Percentiles rank a stretch among this genome's conserved stretches.
These are phyloP conservation scores for Pogoniulus pusillus DNA, from an alignment of 2,797 vertebrate genomes.

Conservation along the genomic window DNA sequence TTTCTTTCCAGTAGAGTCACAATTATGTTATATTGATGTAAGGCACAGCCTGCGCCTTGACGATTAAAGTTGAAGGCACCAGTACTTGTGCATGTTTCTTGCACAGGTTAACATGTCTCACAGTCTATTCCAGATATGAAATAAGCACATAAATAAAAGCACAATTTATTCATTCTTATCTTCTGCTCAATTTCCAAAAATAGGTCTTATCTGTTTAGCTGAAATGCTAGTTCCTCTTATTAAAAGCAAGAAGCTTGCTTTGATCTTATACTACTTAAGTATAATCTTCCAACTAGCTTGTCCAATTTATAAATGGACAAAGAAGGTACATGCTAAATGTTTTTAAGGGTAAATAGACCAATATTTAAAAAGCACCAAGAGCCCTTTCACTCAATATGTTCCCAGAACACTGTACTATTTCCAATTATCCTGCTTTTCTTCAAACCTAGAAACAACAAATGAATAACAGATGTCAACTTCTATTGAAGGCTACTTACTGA, in stretches of 20 bases:
- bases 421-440: constrained; percentile 75
- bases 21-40: not conserved
- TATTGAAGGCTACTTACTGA: constrained; percentile 72
- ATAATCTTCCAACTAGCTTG: constrained; percentile 41
- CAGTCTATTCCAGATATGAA: not conserved
- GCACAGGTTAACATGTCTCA: not conserved
- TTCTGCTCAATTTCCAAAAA: not conserved
- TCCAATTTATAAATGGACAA: constrained; percentile 68
- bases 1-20: not conserved
- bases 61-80: not conserved
- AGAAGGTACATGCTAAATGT: constrained; percentile 61
- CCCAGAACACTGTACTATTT: constrained; percentile 74
- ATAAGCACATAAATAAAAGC: not conserved
- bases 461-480: constrained; percentile 78
- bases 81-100: not conserved
- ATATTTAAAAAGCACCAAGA: constrained; percentile 69
- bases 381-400: constrained; percentile 73
- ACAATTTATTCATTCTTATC: not conserved
- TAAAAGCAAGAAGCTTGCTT: constrained; percentile 54
- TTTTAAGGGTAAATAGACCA: constrained; percentile 63
- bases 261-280: constrained; percentile 60
- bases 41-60: not conserved
- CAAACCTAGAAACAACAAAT: constrained; percentile 76
- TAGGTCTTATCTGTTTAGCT: not conserved
- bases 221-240: not conserved